Evolutionary conservation across 1,140 invertebrate genomes (phyloP).

Genomic region (Drosophila kepulauana): DNA sequence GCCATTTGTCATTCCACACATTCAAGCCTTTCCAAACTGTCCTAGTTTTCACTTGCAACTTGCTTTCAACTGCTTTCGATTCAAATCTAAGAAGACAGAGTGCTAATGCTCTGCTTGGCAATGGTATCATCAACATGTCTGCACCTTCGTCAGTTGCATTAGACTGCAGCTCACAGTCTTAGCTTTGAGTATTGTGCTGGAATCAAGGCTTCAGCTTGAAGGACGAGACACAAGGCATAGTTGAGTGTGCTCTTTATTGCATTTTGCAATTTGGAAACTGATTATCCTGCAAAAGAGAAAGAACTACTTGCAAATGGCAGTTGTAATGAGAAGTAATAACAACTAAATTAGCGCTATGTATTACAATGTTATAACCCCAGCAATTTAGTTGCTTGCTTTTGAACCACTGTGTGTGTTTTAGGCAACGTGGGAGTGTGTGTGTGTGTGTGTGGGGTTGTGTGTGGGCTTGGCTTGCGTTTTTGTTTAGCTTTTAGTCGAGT

Average conservation of each 20-base stretch:
- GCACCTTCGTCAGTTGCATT: not conserved
- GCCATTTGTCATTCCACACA: too few relatives aligned
- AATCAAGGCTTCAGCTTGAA: not conserved
- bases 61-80: constrained; percentile 3
- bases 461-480: constrained; percentile 57
- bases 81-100: not conserved
- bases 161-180: not conserved
- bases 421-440: not conserved
- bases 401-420: constrained; percentile 25
- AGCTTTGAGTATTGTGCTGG: not conserved
- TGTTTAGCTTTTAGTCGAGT: constrained; percentile 69
- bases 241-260: constrained; percentile 5
- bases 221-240: not conserved
- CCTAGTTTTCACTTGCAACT: not conserved
- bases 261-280: constrained; percentile 1
- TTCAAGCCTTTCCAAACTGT: too few relatives aligned
- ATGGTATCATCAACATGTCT: not conserved
- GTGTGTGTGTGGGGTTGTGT: not conserved
- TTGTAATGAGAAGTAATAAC: constrained; percentile 14
- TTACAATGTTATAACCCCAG: constrained; percentile 5
- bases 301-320: not conserved
- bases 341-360: constrained; percentile 32
- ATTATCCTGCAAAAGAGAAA: constrained; percentile 5
- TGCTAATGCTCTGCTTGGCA: not conserved
- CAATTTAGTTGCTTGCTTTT: constrained; percentile 12